Evolutionary conservation across 2,113 vertebrate species (phyloP), one percentile per base, ranked within the genome.

Genomic region (Numenius arquata): DNA sequence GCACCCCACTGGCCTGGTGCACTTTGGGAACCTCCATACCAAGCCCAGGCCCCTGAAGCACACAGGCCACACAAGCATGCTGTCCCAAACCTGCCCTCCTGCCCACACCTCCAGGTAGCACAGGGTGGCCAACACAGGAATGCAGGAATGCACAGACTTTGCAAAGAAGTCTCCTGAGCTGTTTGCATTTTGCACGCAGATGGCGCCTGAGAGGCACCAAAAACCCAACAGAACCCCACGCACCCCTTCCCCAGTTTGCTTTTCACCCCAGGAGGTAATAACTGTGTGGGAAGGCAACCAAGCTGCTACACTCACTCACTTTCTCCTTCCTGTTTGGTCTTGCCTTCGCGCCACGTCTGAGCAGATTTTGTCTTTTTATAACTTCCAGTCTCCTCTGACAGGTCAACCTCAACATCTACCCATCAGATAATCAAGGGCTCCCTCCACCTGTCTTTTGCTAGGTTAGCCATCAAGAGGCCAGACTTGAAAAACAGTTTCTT

Each of bases 61-160:
- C 59, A 41, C 15, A 59, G n/a, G 7, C 8, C 6, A 0, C 18
- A 48, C 25, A 38, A 25, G 12, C 8, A 29, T 1, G 0, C 41
- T 89, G 27, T 47, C 16, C 25, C 45, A 89, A 40, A 84, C 15
- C 55, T 66, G 15, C 11, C 34, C 11, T 66, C 22, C 53, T 80
- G 59, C 14, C 11, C 4, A 0, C 5, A 36, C 4, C 6, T 26
- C 8, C 3, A 2, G 27, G 21, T 18, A 80, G 15, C 18, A 23
- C 0, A 0, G 15, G 7, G 10, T 36, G 12, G 19, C 27, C 4
- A 5, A 58, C 17, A 12, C 41, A 86, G 40, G 32, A 85, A 52
- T 18, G 5, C 40, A 86, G 38, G n/a, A 85, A 48, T 19, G 5
- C 27, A 68, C 15, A 78, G 53, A 38, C 11, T 0, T 0, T 34